Evolutionary conservation across 2,113 vertebrate genomes (phyloP), one percentile per base, ranked within the genome.

Genomic region (Neolamprologus hecqui): DNA sequence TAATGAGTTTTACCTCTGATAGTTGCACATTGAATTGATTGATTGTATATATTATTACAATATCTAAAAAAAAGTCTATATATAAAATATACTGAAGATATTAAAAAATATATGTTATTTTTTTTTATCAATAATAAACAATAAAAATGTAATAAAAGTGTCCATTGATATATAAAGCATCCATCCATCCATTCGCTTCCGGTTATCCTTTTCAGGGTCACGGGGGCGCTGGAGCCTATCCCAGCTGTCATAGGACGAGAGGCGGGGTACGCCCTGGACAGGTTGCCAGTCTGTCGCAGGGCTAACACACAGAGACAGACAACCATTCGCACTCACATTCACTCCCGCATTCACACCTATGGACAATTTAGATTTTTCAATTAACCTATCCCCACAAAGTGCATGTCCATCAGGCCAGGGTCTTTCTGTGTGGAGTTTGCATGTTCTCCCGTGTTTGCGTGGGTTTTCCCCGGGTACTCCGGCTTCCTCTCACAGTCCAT

Each of bases 241-340:
- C 19, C 8, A 10, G 17, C 8, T 51, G 49, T 51, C 17, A 51
- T 5, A 51, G 49, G 49, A 2, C 4, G 1, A 51, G 49, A n/a
- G 49, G 49, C 49, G 0, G n/a, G 3, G 10, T 54, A 21, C 0
- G 0, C 51, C 51, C 6, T 54, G 10, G 5, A 2, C n/a, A 54
- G n/a, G n/a, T 54, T 5, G 2, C n/a, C 51, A 54, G n/a, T 54
- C 51, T 21, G 51, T 54, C 5, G 10, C 51, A 54, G 51, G 5
- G n/a, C 10, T 1, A 54, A 54, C 51, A 54, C 10, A 54, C 5
- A 12, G 3, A 53, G n/a, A 54, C 53, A 54, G n/a, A 23, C 53
- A 54, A 54, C n/a, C 53, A 54, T 4, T 54, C 2, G 10, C 10
- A 23, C 53, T 23, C 10, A 54, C 53, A 54, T 54, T 53, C n/a